phyloP scores from a whole-genome alignment of 1,140 invertebrate genomes.

The Pogonomyrmex barbatus region DNA sequence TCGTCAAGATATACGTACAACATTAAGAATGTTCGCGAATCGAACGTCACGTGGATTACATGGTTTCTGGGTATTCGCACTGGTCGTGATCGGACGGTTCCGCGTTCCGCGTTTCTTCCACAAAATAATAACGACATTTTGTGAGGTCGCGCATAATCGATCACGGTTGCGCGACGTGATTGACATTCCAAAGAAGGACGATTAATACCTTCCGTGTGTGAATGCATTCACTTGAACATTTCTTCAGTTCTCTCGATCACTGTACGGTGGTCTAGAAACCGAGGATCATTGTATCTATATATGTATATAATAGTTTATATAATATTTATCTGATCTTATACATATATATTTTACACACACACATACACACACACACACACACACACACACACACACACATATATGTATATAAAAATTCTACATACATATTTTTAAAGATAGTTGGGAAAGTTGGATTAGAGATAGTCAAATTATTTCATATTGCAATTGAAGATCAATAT shows the following conservation, averaged over 20 bases:
- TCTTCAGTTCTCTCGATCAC: background rate
- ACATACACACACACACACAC: too few species aligned
- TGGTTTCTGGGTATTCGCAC: conserved; percentile 58
- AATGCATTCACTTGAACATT: background rate
- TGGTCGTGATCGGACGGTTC: background rate
- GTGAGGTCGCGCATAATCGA: background rate
- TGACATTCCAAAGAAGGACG: background rate
- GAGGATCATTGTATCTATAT: background rate
- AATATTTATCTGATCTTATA: background rate
- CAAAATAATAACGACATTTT: conserved; percentile 38
- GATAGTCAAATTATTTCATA: background rate
- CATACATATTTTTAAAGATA: background rate
- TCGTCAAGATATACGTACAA: conserved; percentile 62
- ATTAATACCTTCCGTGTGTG: background rate
- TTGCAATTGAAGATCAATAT: conserved; percentile 22
- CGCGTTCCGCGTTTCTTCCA: conserved; percentile 44
- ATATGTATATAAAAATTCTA: too few species aligned
- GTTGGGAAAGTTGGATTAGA: background rate
- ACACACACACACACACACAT: background rate
- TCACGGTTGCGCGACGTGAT: background rate
- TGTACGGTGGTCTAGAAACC: background rate
- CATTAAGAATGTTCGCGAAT: conserved; percentile 64
- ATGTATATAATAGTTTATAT: background rate
- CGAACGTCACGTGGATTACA: conserved; percentile 65
- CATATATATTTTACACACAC: too few species aligned